Base-by-base conservation (phyloP, 2,888 invertebrate species). In the Troides oblongomaculatus region DNA sequence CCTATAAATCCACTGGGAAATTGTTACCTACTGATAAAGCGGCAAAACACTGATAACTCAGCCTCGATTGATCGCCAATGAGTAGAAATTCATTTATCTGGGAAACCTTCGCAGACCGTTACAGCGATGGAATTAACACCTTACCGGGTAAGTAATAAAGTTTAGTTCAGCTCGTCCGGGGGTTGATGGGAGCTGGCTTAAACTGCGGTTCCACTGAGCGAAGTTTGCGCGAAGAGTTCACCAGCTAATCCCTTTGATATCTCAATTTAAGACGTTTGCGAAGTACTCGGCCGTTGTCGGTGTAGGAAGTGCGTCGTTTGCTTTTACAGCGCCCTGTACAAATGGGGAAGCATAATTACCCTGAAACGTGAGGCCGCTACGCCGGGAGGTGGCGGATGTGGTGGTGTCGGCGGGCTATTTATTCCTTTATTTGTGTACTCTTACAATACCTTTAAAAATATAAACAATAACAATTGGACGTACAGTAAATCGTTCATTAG, bases 51-150 rank as follows among this genome's bases (percentile, higher is more conserved):
- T 83, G 90, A 90, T 90, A 89, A 88, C 87, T 79, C 77, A 79
- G 77, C 79, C 81, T 75, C 88, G 88, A 91, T 90, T 91, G 90
- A 91, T 91, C 90, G 88, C 80, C 89, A 90, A 90, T 89, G 88
- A 90, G 84, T 85, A 84, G 87, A 85, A 89, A 90, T 90, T 90
- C 89, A 91, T 91, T 90, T 90, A 90, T 89, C 82, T 81, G 69
- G 82, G 81, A 81, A 81, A 74, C 73, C 70, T 69, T 56, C 80
- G 79, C 25, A 60, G 50, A 18, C 14, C 1, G 36, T 1, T 53
- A 14, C 25, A 30, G 3, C 73, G 75, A 56, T 46, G 61, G 5
- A 77, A 78, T 76, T 73, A 68, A 25, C 64, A 75, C 80, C 71
- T 69, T 83, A 76, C 68, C 1, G 0, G 0, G 5, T 4, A 10